Conservation (phyloP, 2,888 invertebrate genomes). For the Plagodis dolabraria region DNA sequence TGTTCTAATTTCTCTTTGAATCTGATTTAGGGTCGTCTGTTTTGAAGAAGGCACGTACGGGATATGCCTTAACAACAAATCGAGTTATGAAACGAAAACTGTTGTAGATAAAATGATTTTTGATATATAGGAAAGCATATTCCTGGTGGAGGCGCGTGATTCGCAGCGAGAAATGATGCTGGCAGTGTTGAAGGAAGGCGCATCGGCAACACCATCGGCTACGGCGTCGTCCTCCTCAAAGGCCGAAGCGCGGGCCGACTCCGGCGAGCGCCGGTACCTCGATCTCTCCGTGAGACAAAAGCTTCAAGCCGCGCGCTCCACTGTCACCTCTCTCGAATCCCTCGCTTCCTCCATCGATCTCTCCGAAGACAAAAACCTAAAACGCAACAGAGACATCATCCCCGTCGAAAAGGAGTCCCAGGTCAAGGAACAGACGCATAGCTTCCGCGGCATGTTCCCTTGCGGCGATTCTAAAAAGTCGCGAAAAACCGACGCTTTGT, state of each 20-base stretch:
- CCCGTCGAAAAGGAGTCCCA: constrained; percentile 65
- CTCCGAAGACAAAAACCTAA: constrained; percentile 49
- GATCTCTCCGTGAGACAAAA: constrained; percentile 58
- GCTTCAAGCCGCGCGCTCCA: constrained; percentile 59
- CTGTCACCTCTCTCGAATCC: constrained; percentile 85
- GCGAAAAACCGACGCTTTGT: constrained; percentile 58
- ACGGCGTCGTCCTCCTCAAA: constrained; percentile 40
- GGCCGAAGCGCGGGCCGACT: background rate
- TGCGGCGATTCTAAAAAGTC: constrained; percentile 47
- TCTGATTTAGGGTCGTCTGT: too few relatives aligned
- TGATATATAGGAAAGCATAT: constrained; percentile 89
- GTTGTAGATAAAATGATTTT: background rate
- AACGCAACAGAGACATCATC: constrained; percentile 56
- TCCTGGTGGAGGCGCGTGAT: constrained; percentile 91
- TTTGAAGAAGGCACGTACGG: too few relatives aligned
- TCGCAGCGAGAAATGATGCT: constrained; percentile 87
- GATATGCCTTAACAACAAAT: too few relatives aligned
- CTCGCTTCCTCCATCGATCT: constrained; percentile 70
- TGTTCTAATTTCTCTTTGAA: too few relatives aligned
- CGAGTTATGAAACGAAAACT: too few relatives aligned
- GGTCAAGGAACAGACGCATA: constrained; percentile 63
- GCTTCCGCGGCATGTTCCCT: constrained; percentile 62
- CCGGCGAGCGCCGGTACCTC: constrained; percentile 47
- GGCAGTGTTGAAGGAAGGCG: constrained; percentile 53
- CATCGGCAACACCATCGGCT: constrained; percentile 21